A percentile compares a stretch with the other conserved stretches of the same genome.
These are phyloP conservation scores for Pachyrhynchus sulphureomaculatus DNA, from an alignment of 1,140 invertebrate species.

Conservation along the genomic window DNA sequence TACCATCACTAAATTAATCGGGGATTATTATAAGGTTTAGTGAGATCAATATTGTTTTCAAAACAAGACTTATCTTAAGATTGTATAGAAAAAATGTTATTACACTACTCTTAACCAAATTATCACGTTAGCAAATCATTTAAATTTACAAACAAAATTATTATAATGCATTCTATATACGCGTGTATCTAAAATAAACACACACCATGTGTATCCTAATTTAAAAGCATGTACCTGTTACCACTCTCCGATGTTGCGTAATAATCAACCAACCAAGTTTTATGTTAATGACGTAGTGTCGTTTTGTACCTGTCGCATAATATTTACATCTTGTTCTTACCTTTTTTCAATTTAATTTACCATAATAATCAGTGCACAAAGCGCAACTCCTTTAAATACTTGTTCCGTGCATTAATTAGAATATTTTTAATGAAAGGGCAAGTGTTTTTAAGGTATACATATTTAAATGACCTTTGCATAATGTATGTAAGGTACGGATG, in stretches of 20 bases:
- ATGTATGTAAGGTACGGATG: background rate
- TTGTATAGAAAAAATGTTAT: too few species aligned
- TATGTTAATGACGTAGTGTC: constrained; percentile 4
- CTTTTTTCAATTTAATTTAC: constrained; percentile 14
- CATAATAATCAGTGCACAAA: constrained; percentile 12
- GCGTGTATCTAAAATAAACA: background rate
- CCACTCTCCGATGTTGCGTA: background rate
- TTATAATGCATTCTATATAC: background rate
- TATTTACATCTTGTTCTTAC: constrained; percentile 14
- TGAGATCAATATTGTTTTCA: too few species aligned
- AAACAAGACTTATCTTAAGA: too few species aligned
- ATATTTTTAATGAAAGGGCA: constrained; percentile 10
- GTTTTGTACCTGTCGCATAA: constrained; percentile 8
- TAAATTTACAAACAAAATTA: too few species aligned
- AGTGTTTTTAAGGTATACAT: background rate
- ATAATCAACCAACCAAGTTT: background rate
- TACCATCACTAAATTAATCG: too few species aligned
- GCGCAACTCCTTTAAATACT: background rate
- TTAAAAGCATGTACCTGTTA: constrained; percentile 3
- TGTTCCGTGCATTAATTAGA: constrained; percentile 13
- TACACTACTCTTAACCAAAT: too few species aligned
- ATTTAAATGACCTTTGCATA: background rate
- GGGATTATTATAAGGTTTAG: too few species aligned
- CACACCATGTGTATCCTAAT: background rate
- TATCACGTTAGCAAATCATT: too few species aligned